Percentiles rank a stretch among this genome's conserved stretches.
Conservation (phyloP, 2,113 vertebrate species). For the Nothoprocta pentlandii region DNA sequence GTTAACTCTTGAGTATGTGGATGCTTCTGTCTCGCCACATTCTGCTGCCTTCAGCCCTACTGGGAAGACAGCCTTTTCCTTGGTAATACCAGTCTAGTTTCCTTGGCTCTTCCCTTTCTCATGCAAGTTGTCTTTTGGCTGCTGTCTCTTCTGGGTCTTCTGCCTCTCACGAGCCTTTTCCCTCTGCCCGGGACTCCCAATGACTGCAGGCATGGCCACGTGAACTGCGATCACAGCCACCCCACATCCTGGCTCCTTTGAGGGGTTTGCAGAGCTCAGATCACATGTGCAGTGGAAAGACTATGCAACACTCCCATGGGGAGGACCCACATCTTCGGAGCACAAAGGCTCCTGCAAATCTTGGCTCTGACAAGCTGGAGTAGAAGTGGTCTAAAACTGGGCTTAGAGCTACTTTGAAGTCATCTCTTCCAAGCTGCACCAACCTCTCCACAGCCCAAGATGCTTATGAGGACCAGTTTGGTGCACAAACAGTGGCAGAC, state of each 20-base stretch:
- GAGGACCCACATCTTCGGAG: background rate
- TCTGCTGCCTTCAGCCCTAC: background rate
- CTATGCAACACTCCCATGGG: fast-evolving
- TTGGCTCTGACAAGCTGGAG: background rate
- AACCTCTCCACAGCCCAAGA: background rate
- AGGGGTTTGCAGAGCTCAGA: background rate
- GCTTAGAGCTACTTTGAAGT: background rate
- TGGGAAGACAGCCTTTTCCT: background rate
- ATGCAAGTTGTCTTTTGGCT: background rate
- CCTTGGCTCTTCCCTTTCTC: background rate
- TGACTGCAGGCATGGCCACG: background rate
- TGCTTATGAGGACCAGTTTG: background rate
- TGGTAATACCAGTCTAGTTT: background rate
- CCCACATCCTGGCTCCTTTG: background rate
- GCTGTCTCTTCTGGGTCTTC: background rate
- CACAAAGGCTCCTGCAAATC: background rate
- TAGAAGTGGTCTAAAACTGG: background rate
- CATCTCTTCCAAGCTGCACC: background rate
- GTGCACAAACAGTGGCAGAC: background rate
- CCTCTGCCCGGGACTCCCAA: background rate
- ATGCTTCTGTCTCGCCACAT: fast-evolving
- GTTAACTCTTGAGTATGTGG: background rate
- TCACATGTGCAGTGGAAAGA: background rate
- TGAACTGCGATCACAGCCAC: background rate
- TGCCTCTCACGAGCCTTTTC: background rate